Evolutionary conservation across 2,113 vertebrate species (phyloP).

Genomic region (Charadrius vociferus): DNA sequence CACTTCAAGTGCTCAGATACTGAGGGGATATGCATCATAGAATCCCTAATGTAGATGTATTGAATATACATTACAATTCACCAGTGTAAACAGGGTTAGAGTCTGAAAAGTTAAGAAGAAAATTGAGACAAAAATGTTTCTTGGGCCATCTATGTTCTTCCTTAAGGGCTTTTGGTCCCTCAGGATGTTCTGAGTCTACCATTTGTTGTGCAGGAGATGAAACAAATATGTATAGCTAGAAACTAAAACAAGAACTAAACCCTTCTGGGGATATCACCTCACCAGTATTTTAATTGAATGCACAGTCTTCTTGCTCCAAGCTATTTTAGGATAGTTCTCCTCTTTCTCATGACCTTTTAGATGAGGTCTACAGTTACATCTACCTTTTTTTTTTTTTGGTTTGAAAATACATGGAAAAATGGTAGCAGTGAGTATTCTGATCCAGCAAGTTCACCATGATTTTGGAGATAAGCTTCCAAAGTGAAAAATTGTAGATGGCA

Average conservation of each 20-base stretch:
- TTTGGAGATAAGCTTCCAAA: neutral
- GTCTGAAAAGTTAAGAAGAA: neutral
- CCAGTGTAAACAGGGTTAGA: neutral
- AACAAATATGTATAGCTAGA: neutral
- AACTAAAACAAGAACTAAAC: neutral
- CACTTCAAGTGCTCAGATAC: neutral
- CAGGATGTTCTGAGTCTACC: neutral
- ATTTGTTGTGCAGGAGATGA: neutral
- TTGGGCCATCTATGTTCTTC: neutral
- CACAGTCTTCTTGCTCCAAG: neutral
- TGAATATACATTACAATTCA: neutral
- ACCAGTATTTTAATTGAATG: neutral
- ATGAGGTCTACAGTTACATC: neutral
- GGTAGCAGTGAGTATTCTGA: neutral
- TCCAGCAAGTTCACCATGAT: neutral
- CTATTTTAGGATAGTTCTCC: neutral
- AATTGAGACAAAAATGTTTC: neutral
- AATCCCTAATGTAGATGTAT: neutral
- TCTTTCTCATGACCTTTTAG: neutral
- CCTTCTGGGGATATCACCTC: neutral
- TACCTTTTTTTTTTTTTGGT: neutral
- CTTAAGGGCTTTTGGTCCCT: neutral
- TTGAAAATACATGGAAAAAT: neutral
- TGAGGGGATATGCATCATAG: neutral
- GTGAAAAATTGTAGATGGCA: neutral